phyloP scores from a whole-genome alignment of 2,888 invertebrate genomes.

The Plebejus melissa region DNA sequence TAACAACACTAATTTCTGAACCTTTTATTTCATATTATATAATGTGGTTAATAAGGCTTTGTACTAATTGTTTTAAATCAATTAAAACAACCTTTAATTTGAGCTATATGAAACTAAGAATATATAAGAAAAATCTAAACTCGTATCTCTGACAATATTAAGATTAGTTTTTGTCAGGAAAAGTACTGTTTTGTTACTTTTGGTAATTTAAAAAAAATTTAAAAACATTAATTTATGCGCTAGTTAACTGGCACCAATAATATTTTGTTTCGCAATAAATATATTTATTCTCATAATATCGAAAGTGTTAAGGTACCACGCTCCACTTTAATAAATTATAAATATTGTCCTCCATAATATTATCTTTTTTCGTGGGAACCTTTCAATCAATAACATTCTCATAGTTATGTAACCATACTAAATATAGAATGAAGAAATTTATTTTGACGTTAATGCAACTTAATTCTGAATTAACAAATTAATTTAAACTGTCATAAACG shows the following conservation, averaged over 20 bases:
- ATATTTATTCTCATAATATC: neutral
- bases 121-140: neutral
- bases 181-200: too few species aligned
- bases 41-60: too few species aligned
- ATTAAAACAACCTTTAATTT: too few species aligned
- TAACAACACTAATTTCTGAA: too few species aligned
- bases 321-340: neutral
- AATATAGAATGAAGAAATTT: neutral
- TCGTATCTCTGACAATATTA: neutral
- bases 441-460: neutral
- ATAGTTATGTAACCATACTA: neutral
- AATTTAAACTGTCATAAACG: neutral
- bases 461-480: neutral
- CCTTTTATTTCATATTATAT: too few species aligned
- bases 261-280: neutral
- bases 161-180: too few species aligned
- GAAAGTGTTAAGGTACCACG: slow-evolving; percentile 4
- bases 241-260: neutral
- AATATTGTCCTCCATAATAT: neutral
- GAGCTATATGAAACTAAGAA: neutral
- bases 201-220: too few species aligned
- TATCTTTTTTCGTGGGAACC: neutral
- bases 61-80: too few species aligned
- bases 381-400: slow-evolving; percentile 1
- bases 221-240: neutral